phyloP scores from a whole-genome alignment of 2,113 vertebrate genomes.

The Meleagris gallopavo region DNA sequence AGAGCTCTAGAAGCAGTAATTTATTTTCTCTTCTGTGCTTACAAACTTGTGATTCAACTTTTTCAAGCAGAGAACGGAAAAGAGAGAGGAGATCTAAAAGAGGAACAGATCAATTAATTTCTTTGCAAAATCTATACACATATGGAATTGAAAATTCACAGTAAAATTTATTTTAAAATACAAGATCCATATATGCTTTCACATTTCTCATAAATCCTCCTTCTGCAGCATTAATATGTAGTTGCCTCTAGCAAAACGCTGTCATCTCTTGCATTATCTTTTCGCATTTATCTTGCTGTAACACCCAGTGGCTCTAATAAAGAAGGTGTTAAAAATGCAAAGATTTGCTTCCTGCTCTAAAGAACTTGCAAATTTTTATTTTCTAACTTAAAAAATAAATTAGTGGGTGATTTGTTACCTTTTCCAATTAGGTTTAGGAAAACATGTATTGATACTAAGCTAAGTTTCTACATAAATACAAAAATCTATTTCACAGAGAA shows the following conservation, averaged over 20 bases:
- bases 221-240: not conserved
- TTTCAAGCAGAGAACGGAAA: constrained; percentile 33
- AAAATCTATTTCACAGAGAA: not conserved
- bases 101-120: not conserved
- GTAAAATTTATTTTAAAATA: constrained; percentile 13
- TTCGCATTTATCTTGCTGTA: constrained; percentile 18
- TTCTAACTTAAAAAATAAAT: constrained; percentile 7
- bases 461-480: not conserved
- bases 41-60: constrained; percentile 39
- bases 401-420: not conserved
- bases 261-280: not conserved
- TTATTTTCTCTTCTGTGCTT: constrained; percentile 60
- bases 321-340: not conserved
- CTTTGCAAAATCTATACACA: not conserved
- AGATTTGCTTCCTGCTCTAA: not conserved
- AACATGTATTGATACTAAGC: not conserved
- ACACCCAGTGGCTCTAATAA: constrained; percentile 4
- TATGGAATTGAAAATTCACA: constrained; percentile 32
- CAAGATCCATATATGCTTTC: not conserved
- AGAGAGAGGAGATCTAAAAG: not conserved
- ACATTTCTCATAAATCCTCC: not conserved
- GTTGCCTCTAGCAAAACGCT: constrained; percentile 19
- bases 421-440: not conserved
- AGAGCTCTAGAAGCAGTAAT: constrained; percentile 61
- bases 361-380: constrained; percentile 12